Conservation (phyloP, 2,888 invertebrate species). For the Mylabris sibirica region DNA sequence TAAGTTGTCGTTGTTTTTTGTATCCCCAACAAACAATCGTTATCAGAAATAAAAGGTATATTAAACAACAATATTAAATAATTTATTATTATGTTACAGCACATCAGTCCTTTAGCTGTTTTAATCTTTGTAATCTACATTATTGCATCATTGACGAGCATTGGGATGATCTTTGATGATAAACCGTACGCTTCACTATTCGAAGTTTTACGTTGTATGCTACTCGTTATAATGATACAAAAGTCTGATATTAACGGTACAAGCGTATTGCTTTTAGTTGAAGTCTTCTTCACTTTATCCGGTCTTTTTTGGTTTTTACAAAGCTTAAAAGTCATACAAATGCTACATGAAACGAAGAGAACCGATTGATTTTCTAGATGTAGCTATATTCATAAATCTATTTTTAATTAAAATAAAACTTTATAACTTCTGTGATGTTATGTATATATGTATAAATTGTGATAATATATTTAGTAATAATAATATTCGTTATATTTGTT, state of each 20-base stretch:
- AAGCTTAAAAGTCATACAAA: constrained; percentile 66
- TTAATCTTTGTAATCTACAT: constrained; percentile 70
- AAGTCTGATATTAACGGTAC: constrained; percentile 59
- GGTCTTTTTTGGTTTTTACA: constrained; percentile 73
- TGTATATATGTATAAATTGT: not conserved
- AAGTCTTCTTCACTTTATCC: constrained; percentile 68
- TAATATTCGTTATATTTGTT: not conserved
- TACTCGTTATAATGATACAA: constrained; percentile 63
- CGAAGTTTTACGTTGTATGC: constrained; percentile 72
- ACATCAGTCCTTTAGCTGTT: constrained; percentile 68
- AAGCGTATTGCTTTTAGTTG: constrained; percentile 63
- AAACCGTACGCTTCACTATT: constrained; percentile 68
- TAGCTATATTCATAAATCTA: too few species aligned
- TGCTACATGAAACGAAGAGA: constrained; percentile 59
- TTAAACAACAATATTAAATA: too few species aligned
- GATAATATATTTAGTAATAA: constrained; percentile 13
- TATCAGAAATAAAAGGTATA: too few species aligned
- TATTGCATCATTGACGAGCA: constrained; percentile 71
- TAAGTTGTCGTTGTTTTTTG: too few species aligned
- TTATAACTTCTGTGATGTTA: not conserved
- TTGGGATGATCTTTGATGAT: constrained; percentile 77
- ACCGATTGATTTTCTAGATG: constrained; percentile 11
- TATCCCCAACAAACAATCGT: too few species aligned
- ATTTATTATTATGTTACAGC: constrained; percentile 70
- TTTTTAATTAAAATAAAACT: not conserved